Evolutionary conservation across 2,113 vertebrate species (phyloP).

Genomic region (Peromyscus polionotus): DNA sequence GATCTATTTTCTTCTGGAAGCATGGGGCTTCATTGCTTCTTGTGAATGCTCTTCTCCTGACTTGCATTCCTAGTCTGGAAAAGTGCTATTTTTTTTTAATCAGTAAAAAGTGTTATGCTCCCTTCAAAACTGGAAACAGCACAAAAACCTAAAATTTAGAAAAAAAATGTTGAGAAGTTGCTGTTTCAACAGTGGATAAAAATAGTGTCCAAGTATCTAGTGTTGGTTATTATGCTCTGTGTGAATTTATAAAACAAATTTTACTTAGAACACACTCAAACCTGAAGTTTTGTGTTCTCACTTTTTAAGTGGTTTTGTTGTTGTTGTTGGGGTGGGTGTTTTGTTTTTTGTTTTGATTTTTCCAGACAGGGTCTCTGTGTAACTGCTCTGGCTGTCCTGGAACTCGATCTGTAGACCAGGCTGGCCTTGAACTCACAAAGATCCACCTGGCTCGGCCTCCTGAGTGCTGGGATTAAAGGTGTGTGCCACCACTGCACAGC

Average conservation of each 20-base stretch:
- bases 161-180: background rate
- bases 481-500: background rate
- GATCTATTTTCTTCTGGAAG: background rate
- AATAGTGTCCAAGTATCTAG: background rate
- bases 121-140: background rate
- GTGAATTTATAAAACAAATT: background rate
- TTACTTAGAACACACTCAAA: background rate
- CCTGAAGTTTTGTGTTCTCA: background rate
- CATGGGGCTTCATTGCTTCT: background rate
- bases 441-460: background rate
- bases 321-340: background rate
- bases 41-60: background rate
- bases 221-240: background rate
- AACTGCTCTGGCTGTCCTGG: background rate
- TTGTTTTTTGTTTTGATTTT: background rate
- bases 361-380: background rate
- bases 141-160: background rate
- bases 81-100: background rate
- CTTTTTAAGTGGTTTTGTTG: background rate
- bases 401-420: background rate
- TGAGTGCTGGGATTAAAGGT: background rate
- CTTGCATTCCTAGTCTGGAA: background rate
- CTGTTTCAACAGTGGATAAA: background rate
- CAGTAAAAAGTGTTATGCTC: background rate
- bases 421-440: background rate